A percentile compares a stretch with the other conserved stretches of the same genome.
Evolutionary conservation across 1,140 invertebrate genomes (phyloP).

Genomic region (Bombus difficillimus): DNA sequence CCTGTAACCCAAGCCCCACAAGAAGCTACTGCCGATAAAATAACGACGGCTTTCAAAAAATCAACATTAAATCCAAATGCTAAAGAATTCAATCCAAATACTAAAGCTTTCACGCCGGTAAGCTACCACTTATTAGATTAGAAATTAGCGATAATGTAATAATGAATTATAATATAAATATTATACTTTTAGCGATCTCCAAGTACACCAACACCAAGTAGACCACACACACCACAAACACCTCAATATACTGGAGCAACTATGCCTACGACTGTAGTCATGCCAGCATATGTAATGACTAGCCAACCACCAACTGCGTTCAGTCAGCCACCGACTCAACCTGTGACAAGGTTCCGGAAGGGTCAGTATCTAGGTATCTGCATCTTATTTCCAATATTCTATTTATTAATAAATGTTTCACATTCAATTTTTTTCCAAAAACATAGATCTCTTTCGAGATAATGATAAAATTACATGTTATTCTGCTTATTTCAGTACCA

Average conservation of each 20-base stretch:
- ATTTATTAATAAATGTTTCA: conserved; percentile 3
- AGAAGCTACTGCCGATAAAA: conserved; percentile 84
- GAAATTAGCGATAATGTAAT: background rate
- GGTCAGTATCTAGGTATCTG: conserved; percentile 76
- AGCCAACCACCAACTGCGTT: conserved; percentile 82
- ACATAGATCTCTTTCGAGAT: background rate
- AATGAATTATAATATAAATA: conserved; percentile 23
- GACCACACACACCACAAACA: conserved; percentile 93
- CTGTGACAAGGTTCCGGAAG: conserved; percentile 81
- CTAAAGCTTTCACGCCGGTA: conserved; percentile 93
- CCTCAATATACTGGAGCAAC: conserved; percentile 84
- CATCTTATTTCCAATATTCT: conserved; percentile 38
- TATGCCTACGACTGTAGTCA: conserved; percentile 81
- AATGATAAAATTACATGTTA: background rate
- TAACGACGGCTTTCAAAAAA: conserved; percentile 87
- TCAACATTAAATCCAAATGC: conserved; percentile 94
- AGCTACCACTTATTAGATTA: conserved; percentile 75
- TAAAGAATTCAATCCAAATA: conserved; percentile 94
- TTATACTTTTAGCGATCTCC: conserved; percentile 83
- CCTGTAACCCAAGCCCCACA: conserved; percentile 72
- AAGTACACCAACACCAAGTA: conserved; percentile 86
- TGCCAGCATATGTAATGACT: conserved; percentile 83
- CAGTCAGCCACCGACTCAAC: conserved; percentile 82
- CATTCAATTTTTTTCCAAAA: background rate
- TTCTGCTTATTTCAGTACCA: conserved; percentile 82